Conservation (phyloP, 2,797 vertebrate genomes). For the Pampus argenteus region DNA sequence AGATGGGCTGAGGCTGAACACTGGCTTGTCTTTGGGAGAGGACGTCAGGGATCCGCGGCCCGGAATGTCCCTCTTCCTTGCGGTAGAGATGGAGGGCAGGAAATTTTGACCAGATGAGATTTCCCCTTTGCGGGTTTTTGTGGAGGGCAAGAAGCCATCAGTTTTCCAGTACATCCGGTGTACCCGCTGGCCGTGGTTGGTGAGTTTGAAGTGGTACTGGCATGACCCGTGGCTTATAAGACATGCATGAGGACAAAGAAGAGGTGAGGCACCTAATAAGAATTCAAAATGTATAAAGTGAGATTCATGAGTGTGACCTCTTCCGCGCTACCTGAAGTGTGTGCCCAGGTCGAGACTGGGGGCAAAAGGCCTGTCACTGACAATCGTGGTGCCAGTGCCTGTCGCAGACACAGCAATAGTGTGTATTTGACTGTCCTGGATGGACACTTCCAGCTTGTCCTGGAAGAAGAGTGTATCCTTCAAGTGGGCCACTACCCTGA, state of each 20-base stretch:
- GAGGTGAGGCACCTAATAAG: background rate
- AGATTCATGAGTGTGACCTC: background rate
- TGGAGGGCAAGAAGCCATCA: slow-evolving; percentile 65
- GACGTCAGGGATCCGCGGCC: background rate
- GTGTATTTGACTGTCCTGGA: slow-evolving; percentile 79
- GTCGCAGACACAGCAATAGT: slow-evolving; percentile 80
- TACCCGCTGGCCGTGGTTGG: slow-evolving; percentile 85
- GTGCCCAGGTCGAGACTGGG: slow-evolving; percentile 87
- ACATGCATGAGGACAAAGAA: slow-evolving; percentile 12
- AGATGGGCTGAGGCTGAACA: slow-evolving; percentile 84
- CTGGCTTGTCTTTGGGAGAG: slow-evolving; percentile 32
- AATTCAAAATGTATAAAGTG: background rate
- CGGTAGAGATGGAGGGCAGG: slow-evolving; percentile 52
- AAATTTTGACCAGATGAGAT: slow-evolving; percentile 30
- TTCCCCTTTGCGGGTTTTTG: slow-evolving; percentile 11
- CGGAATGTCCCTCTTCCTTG: slow-evolving; percentile 19
- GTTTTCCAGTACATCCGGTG: slow-evolving; percentile 90
- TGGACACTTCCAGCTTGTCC: slow-evolving; percentile 81
- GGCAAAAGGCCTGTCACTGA: slow-evolving; percentile 86
- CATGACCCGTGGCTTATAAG: slow-evolving; percentile 81
- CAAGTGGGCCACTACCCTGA: slow-evolving; percentile 86
- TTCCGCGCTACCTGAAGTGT: slow-evolving; percentile 84
- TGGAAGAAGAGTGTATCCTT: slow-evolving; percentile 84
- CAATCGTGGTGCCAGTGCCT: slow-evolving; percentile 88
- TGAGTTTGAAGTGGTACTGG: slow-evolving; percentile 88